Conservation (phyloP, 2,113 vertebrate genomes). For the Rhinoderma darwinii region DNA sequence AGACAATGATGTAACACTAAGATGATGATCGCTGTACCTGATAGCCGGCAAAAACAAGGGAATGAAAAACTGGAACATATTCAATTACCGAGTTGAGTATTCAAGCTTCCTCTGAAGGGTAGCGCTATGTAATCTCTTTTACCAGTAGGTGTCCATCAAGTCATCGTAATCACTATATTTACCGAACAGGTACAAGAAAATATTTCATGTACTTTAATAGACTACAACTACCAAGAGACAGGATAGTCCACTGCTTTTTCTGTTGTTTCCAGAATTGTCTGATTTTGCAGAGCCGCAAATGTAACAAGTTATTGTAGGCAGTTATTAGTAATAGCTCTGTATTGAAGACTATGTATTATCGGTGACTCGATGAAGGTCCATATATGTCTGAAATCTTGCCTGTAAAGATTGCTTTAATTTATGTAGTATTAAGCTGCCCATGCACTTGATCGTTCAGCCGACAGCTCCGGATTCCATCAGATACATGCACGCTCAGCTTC, state of each 20-base stretch:
- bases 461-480: too few relatives aligned
- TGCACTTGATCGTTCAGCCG: too few relatives aligned
- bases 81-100: not conserved
- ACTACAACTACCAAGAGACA: not conserved
- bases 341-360: too few relatives aligned
- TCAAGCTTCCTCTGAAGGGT: not conserved
- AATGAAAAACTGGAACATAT: not conserved
- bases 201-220: not conserved
- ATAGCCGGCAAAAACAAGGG: not conserved
- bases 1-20: not conserved
- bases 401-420: too few relatives aligned
- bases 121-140: not conserved
- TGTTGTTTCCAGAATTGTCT: not conserved
- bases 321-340: too few relatives aligned
- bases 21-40: not conserved
- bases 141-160: constrained; percentile 30
- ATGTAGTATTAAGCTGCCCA: too few relatives aligned
- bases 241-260: not conserved
- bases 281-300: not conserved
- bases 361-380: too few relatives aligned
- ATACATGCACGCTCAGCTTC: too few relatives aligned
- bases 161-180: constrained; percentile 19
- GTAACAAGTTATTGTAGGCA: not conserved
- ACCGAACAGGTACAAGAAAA: not conserved
- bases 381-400: too few relatives aligned